A percentile compares a stretch with the other conserved stretches of the same genome.
Evolutionary conservation across 2,113 vertebrate genomes (phyloP).

Genomic region (Sarotherodon lohbergeri): DNA sequence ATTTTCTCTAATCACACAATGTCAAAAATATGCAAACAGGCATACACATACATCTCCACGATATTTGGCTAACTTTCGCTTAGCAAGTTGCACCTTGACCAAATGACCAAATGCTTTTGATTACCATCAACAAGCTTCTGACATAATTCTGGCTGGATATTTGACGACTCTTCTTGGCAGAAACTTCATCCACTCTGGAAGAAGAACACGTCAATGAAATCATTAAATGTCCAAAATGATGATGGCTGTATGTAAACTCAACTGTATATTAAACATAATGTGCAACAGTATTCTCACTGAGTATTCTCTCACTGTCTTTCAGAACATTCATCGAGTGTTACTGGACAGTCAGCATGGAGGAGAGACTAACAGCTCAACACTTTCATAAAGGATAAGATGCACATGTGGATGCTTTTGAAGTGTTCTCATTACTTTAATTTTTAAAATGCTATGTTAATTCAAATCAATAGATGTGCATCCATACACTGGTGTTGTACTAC

Average conservation of each 20-base stretch:
- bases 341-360: conserved; percentile 1
- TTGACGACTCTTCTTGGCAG: neutral
- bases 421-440: neutral
- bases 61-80: neutral
- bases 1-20: neutral
- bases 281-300: neutral
- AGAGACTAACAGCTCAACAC: neutral
- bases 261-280: neutral
- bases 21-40: neutral
- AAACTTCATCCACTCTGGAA: neutral
- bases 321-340: conserved; percentile 58
- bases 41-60: neutral
- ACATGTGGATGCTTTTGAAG: neutral
- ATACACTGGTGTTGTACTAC: neutral
- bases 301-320: neutral
- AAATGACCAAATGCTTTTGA: neutral
- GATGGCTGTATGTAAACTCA: neutral
- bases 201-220: neutral
- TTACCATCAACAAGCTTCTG: neutral
- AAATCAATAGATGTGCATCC: neutral
- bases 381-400: neutral
- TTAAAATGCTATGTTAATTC: neutral
- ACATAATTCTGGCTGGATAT: neutral
- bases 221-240: neutral
- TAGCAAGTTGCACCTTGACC: neutral